Evolutionary conservation across 2,888 invertebrate genomes (phyloP).

Genomic region (Drosophila dives): DNA sequence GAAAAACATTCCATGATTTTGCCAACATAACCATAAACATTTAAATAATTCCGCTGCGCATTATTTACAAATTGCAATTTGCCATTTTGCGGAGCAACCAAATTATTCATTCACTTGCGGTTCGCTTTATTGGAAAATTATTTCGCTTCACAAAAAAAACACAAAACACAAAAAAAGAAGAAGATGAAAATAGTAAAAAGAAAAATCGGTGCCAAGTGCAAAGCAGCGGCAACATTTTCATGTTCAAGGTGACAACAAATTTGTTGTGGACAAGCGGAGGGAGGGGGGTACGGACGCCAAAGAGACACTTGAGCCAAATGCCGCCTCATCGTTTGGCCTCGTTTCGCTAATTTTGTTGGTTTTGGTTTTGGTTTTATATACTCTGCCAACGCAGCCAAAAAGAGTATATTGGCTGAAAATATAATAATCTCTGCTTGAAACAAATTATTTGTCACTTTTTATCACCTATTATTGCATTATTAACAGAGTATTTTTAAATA

Average conservation of each 20-base stretch:
- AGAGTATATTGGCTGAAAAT: constrained; percentile 1
- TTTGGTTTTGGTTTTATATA: background rate
- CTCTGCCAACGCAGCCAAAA: background rate
- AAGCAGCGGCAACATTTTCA: constrained; percentile 65
- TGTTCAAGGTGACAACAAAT: constrained; percentile 79
- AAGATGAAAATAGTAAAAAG: constrained; percentile 11
- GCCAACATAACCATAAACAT: constrained; percentile 46
- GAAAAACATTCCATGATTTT: constrained; percentile 26
- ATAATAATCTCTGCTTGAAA: background rate
- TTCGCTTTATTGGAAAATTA: constrained; percentile 52
- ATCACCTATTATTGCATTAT: background rate
- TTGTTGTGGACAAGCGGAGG: constrained; percentile 12
- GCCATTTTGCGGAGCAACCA: constrained; percentile 29
- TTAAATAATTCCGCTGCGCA: constrained; percentile 37
- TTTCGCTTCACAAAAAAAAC: constrained; percentile 19
- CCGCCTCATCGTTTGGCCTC: constrained; percentile 66
- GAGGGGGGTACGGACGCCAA: background rate
- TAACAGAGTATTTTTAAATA: background rate
- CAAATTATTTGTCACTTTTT: background rate
- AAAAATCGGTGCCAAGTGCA: constrained; percentile 81
- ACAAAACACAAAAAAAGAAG: background rate
- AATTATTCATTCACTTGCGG: constrained; percentile 25
- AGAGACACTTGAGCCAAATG: constrained; percentile 68
- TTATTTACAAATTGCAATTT: constrained; percentile 42
- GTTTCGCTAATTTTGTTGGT: constrained; percentile 39